Evolutionary conservation across 1,140 invertebrate species (phyloP), one percentile per base, ranked within the genome.

Genomic region (Nasonia longicornis): DNA sequence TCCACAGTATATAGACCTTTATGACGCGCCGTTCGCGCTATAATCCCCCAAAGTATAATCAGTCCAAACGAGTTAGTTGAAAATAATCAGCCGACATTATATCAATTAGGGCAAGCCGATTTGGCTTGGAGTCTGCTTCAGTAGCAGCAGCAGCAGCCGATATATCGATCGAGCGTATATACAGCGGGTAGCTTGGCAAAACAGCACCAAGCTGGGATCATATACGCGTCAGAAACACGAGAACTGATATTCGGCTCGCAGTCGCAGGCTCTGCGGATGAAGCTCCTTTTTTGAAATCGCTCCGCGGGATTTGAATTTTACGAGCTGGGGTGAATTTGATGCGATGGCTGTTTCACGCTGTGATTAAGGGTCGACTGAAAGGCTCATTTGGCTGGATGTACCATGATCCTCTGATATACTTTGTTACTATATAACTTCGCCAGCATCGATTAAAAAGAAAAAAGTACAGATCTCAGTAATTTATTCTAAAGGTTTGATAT

Each of bases 81-180:
- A 79, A 79, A 79, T 79, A 79, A 79, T 79, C 77, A 71, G 26
- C 66, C 26, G 67, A 58, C 77, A 71, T 58, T 58, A 26, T 71
- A 52, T 79, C 48, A 79, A 71, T 79, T 79, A 79, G 67, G 11
- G 11, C 20, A 26, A 66, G 66, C 64, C 42, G 66, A 64, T 75
- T 75, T 75, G 16, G 20, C 12, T 26, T 7, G 26, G 1, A 29
- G 3, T 12, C 48, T 14, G 26, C 11, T 31, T 2, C 22, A 26
- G 26, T 26, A 26, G 2, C 31, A 3, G 31, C 31, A 35, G 31
- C 4, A 8, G 6, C 16, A n/a, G 26, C 29, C 58, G 52, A 75
- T 71, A n/a, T 75, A 63, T 63, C 72, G 72, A 74, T 58, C 48
- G 20, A n/a, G 0, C 12, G 38, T 45, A 66, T 66, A 42, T 69